phyloP scores from a whole-genome alignment of 2,113 vertebrate genomes.

The Irena cyanogastra region DNA sequence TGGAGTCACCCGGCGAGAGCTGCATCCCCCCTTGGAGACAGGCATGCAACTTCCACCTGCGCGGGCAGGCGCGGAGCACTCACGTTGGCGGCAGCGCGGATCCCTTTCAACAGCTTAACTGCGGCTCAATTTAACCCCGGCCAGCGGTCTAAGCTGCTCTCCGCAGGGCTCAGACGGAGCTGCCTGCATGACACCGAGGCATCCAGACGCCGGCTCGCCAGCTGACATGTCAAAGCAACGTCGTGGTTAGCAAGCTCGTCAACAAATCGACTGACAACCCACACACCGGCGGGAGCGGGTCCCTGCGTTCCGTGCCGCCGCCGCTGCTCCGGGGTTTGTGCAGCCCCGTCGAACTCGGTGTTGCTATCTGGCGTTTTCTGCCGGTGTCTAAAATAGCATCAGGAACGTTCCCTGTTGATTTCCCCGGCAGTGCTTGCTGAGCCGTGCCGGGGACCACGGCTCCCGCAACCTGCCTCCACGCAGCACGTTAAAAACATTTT shows the following conservation, averaged over 20 bases:
- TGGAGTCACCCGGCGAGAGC: not conserved
- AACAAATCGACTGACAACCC: not conserved
- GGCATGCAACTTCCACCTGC: conserved; percentile 20
- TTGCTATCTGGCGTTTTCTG: conserved; percentile 33
- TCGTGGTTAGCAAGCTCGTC: not conserved
- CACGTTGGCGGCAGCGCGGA: not conserved
- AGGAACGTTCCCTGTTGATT: conserved; percentile 1
- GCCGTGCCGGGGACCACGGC: not conserved
- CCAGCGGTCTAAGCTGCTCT: not conserved
- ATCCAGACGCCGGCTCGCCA: not conserved
- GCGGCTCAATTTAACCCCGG: not conserved
- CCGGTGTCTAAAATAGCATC: conserved; percentile 52
- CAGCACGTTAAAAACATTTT: not conserved
- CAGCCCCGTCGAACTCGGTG: not conserved
- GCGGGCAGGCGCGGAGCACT: not conserved
- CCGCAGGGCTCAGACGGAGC: not conserved
- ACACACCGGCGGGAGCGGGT: not conserved
- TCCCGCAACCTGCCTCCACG: not conserved
- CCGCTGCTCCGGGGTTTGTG: not conserved
- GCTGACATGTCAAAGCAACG: not conserved
- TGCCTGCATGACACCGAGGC: not conserved
- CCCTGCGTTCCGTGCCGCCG: not conserved
- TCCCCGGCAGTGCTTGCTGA: not conserved
- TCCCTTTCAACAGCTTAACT: conserved; percentile 17
- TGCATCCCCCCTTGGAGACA: not conserved